These are phyloP conservation scores for Pentamera pediparva DNA, from an alignment of 53 echinoderm and acorn worm species.

Conservation along the genomic window DNA sequence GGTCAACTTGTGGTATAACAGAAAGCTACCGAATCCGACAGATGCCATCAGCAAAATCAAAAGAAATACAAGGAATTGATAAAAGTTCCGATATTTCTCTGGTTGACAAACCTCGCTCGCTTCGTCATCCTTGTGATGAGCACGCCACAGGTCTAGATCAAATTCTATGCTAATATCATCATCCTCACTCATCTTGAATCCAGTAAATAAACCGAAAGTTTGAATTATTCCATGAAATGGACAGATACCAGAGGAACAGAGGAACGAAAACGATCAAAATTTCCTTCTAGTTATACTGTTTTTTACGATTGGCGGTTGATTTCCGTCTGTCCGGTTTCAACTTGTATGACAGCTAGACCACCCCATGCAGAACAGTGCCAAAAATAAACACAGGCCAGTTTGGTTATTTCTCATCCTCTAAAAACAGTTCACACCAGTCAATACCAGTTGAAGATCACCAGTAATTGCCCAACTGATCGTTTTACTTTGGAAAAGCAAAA, in stretches of 20 bases:
- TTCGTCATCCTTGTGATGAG: neutral
- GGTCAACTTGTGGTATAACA: neutral
- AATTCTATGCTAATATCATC: neutral
- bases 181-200: neutral
- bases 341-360: no score
- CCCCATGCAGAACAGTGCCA: no score
- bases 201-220: no score
- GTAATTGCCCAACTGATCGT: no score
- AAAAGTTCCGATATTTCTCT: neutral
- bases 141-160: neutral
- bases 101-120: neutral
- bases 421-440: no score
- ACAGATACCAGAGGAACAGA: neutral
- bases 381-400: no score
- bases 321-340: no score
- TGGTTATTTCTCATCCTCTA: no score
- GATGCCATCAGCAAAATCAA: neutral
- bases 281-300: no score
- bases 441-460: no score
- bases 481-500: no score
- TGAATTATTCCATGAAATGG: neutral
- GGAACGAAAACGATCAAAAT: neutral
- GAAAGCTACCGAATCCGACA: conserved; percentile 15
- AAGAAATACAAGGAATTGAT: conserved; percentile 6
- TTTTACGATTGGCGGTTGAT: no score